Percentiles rank a stretch among this genome's conserved stretches.
Evolutionary conservation across 2,113 vertebrate genomes (phyloP).

Genomic region (Brachypteracias leptosomus): DNA sequence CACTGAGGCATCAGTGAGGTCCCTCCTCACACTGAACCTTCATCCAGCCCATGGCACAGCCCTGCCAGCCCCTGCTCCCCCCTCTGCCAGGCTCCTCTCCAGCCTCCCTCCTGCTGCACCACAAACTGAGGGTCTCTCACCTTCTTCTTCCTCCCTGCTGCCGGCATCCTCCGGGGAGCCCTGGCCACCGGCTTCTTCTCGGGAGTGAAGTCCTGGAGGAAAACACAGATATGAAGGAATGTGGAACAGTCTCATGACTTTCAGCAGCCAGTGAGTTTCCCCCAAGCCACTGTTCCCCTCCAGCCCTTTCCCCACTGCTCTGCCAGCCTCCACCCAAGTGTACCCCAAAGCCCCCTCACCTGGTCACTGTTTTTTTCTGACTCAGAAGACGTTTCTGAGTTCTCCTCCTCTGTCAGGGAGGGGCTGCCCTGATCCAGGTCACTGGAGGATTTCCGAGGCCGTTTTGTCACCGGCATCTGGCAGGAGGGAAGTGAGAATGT

Average conservation of each 20-base stretch:
- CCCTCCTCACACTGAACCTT: not conserved
- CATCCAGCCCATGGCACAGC: not conserved
- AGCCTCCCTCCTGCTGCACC: not conserved
- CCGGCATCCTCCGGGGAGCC: conserved; percentile 64
- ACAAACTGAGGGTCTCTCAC: not conserved
- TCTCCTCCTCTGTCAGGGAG: conserved; percentile 88
- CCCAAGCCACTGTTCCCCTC: not conserved
- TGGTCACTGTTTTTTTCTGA: conserved; percentile 95
- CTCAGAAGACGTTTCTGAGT: conserved; percentile 88
- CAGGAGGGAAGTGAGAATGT: not conserved
- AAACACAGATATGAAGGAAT: not conserved
- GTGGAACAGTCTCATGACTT: accelerated
- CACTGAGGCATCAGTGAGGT: accelerated
- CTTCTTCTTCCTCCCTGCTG: conserved; percentile 79
- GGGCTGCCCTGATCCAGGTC: conserved; percentile 87
- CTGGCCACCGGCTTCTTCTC: conserved; percentile 84
- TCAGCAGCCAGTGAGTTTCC: not conserved
- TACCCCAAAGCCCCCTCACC: conserved; percentile 58
- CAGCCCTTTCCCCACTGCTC: no score
- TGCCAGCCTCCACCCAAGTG: accelerated
- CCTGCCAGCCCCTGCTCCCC: not conserved
- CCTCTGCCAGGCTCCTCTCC: not conserved
- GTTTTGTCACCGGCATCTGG: conserved; percentile 78
- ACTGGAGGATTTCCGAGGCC: conserved; percentile 86
- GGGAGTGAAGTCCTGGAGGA: conserved; percentile 89